Conservation (phyloP, 1,140 invertebrate genomes). For the Leptoteleia sp. region DNA sequence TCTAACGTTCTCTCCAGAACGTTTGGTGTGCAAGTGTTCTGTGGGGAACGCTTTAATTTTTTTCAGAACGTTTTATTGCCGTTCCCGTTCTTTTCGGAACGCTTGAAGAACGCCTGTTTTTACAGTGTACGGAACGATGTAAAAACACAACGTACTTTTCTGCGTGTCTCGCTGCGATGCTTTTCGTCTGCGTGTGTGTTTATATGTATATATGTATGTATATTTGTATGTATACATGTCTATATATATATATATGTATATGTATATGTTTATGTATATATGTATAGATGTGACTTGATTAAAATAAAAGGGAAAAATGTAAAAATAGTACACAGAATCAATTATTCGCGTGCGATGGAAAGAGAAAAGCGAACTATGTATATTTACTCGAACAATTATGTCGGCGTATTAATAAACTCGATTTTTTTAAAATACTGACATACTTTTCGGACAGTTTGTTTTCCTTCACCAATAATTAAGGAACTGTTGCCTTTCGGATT, state of each 20-base stretch:
- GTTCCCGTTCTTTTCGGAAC: no score
- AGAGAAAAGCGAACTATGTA: slow-evolving; percentile 1
- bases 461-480: slow-evolving; percentile 34
- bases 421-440: slow-evolving; percentile 32
- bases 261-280: not conserved
- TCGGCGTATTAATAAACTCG: slow-evolving; percentile 34
- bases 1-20: no score
- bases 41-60: no score
- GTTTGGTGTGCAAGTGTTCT: no score
- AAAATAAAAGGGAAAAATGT: slow-evolving; percentile 26
- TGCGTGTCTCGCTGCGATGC: no score
- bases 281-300: slow-evolving; percentile 1
- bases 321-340: slow-evolving; percentile 34
- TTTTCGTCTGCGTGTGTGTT: no score
- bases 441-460: slow-evolving; percentile 26
- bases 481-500: slow-evolving; percentile 9
- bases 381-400: slow-evolving; percentile 27
- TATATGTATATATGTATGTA: no score
- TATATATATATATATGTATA: no score
- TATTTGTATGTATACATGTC: no score
- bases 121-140: not conserved
- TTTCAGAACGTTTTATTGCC: no score
- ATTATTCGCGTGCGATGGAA: slow-evolving; percentile 20
- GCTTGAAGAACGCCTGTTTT: no score
- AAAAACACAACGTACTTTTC: not conserved